Evolutionary conservation across 1,140 invertebrate species (phyloP).

Genomic region (Bombus fervidus): DNA sequence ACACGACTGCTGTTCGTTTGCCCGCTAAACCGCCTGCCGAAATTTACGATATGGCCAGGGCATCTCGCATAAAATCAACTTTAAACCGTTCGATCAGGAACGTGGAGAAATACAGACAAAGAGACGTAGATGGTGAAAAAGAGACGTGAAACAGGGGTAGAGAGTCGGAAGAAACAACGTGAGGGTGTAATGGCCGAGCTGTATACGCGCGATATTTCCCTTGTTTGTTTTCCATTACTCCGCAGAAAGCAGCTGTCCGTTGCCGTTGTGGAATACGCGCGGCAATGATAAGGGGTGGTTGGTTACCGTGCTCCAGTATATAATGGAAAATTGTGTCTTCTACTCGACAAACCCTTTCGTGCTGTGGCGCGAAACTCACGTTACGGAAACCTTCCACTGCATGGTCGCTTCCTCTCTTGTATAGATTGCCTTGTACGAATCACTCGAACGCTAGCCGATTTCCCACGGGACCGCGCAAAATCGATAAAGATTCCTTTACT

Average conservation of each 20-base stretch:
- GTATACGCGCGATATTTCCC: slow-evolving; percentile 63
- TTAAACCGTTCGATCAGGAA: slow-evolving; percentile 40
- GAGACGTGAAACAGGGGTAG: neutral
- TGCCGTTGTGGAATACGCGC: slow-evolving; percentile 60
- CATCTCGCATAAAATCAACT: slow-evolving; percentile 36
- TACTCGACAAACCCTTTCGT: slow-evolving; percentile 12
- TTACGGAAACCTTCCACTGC: slow-evolving; percentile 59
- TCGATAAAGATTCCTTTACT: slow-evolving; percentile 57
- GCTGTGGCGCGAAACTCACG: slow-evolving; percentile 4
- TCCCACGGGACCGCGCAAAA: slow-evolving; percentile 57
- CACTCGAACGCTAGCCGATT: slow-evolving; percentile 58
- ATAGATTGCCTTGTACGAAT: slow-evolving; percentile 38
- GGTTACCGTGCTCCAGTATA: slow-evolving; percentile 56
- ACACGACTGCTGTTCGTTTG: neutral
- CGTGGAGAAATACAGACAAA: neutral
- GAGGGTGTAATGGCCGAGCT: slow-evolving; percentile 42
- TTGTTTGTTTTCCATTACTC: slow-evolving; percentile 77
- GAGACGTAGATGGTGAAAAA: neutral
- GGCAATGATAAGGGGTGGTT: slow-evolving; percentile 70
- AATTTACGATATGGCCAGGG: slow-evolving; percentile 45
- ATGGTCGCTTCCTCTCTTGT: neutral
- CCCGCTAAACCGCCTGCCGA: neutral
- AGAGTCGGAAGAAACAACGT: neutral
- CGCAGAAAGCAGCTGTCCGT: slow-evolving; percentile 52
- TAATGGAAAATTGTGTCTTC: slow-evolving; percentile 72